Percentiles rank a stretch among this genome's conserved stretches.
Evolutionary conservation across 2,888 invertebrate species (phyloP).

Genomic region (Drosophila sordidula): DNA sequence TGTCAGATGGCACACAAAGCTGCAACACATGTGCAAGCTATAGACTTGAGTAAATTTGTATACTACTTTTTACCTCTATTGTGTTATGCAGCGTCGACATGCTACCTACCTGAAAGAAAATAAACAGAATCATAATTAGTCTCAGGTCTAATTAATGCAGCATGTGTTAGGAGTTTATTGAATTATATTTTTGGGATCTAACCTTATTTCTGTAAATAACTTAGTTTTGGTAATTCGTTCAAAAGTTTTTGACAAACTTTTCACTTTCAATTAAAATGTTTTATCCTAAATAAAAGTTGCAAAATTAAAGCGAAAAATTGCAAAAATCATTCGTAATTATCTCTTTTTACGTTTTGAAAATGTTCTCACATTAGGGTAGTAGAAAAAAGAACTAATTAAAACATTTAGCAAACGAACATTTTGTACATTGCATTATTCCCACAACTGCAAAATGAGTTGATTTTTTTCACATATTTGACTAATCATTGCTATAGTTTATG

Average conservation of each 20-base stretch:
- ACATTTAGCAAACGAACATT: constrained; percentile 22
- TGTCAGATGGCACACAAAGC: background rate
- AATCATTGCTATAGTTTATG: constrained; percentile 41
- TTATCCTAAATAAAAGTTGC: background rate
- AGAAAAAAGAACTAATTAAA: constrained; percentile 24
- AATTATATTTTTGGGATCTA: too few species aligned
- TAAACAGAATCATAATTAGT: constrained; percentile 12
- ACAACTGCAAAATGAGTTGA: constrained; percentile 16
- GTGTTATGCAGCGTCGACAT: constrained; percentile 7
- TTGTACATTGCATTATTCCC: constrained; percentile 2
- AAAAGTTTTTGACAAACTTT: background rate
- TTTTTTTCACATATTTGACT: constrained; percentile 15
- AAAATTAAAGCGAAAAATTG: background rate
- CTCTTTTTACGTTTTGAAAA: constrained; percentile 1
- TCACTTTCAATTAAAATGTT: background rate
- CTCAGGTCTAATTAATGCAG: background rate
- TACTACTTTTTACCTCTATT: constrained; percentile 25
- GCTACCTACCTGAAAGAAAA: constrained; percentile 63
- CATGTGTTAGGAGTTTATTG: background rate
- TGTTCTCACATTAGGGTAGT: constrained; percentile 29
- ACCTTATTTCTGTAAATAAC: too few species aligned
- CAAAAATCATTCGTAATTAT: background rate
- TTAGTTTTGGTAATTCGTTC: background rate
- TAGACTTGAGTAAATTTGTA: constrained; percentile 2
- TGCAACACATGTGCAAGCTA: constrained; percentile 17